These are phyloP conservation scores for Cheilinus undulatus DNA, from an alignment of 2,113 vertebrate species.

Conservation along the genomic window DNA sequence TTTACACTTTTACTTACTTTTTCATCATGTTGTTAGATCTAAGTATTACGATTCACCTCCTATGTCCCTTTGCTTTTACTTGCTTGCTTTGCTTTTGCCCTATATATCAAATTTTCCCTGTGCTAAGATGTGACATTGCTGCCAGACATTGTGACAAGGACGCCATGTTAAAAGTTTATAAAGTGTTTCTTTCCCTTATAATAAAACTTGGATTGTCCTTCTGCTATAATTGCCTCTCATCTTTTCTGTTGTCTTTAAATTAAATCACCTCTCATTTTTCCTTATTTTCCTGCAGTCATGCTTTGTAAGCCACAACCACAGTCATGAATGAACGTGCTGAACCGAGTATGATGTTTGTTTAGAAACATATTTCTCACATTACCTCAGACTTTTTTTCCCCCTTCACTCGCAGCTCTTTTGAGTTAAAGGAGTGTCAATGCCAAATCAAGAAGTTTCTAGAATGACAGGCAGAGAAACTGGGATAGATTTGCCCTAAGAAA, in stretches of 20 bases:
- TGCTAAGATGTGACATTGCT: no score
- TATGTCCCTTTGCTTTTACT: no score
- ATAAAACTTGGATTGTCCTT: no score
- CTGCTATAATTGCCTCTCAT: no score
- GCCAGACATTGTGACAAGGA: no score
- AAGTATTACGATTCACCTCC: no score
- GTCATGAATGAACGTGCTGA: slow-evolving; percentile 74
- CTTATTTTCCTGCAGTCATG: slow-evolving; percentile 45
- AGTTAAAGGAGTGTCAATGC: slow-evolving; percentile 19
- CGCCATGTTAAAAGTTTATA: no score
- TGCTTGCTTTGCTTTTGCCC: no score
- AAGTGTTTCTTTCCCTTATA: no score
- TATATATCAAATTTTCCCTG: no score
- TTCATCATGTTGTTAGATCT: no score
- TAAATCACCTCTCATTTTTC: slow-evolving; percentile 48
- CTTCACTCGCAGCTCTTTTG: slow-evolving; percentile 1
- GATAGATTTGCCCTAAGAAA: slow-evolving; percentile 19
- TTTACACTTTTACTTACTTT: no score
- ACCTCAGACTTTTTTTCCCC: slow-evolving; percentile 20
- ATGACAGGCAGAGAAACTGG: slow-evolving; percentile 7
- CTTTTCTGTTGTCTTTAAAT: slow-evolving; percentile 26
- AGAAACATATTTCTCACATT: slow-evolving; percentile 69
- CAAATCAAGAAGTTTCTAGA: slow-evolving; percentile 23
- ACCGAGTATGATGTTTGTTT: slow-evolving; percentile 57
- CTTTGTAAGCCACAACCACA: slow-evolving; percentile 67